phyloP scores from a whole-genome alignment of 2,888 invertebrate genomes.

The Cryptocheilus praepositus region DNA sequence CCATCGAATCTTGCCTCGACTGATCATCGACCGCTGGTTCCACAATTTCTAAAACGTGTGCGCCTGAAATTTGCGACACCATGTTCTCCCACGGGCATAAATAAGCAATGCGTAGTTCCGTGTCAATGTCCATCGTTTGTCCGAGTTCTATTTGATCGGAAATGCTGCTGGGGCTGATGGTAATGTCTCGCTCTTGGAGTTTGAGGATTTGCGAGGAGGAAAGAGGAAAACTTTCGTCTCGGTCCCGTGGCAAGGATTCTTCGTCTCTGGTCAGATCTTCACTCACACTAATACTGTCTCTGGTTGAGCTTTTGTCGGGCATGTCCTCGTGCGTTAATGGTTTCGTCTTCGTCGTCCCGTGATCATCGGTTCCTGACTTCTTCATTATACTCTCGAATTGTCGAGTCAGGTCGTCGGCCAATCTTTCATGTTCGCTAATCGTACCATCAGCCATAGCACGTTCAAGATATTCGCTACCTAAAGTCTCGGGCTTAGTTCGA shows the following conservation, averaged over 20 bases:
- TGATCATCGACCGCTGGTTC: conserved; percentile 57
- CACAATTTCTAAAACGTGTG: conserved; percentile 63
- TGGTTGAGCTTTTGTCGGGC: conserved; percentile 54
- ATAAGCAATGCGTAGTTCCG: too few relatives aligned
- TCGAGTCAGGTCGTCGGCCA: conserved; percentile 67
- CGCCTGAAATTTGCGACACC: conserved; percentile 57
- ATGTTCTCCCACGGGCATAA: conserved; percentile 40
- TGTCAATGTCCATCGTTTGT: conserved; percentile 57
- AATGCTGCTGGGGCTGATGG: conserved; percentile 69
- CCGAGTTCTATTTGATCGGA: conserved; percentile 69
- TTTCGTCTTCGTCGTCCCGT: conserved; percentile 12
- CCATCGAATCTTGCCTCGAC: conserved; percentile 65
- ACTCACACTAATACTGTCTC: conserved; percentile 64
- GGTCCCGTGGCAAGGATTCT: conserved; percentile 62
- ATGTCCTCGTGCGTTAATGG: conserved; percentile 48
- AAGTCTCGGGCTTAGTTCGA: conserved; percentile 28
- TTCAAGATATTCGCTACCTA: conserved; percentile 48
- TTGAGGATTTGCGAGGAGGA: conserved; percentile 58
- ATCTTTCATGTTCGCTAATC: conserved; percentile 57
- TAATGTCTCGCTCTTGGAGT: conserved; percentile 63
- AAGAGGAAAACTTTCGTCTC: conserved; percentile 58
- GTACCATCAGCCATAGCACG: conserved; percentile 34
- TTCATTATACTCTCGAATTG: conserved; percentile 66
- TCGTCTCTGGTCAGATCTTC: conserved; percentile 69
- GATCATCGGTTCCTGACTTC: conserved; percentile 41